These are phyloP conservation scores for Zosterops pallidus DNA, from an alignment of 2,113 vertebrate species.

Conservation along the genomic window DNA sequence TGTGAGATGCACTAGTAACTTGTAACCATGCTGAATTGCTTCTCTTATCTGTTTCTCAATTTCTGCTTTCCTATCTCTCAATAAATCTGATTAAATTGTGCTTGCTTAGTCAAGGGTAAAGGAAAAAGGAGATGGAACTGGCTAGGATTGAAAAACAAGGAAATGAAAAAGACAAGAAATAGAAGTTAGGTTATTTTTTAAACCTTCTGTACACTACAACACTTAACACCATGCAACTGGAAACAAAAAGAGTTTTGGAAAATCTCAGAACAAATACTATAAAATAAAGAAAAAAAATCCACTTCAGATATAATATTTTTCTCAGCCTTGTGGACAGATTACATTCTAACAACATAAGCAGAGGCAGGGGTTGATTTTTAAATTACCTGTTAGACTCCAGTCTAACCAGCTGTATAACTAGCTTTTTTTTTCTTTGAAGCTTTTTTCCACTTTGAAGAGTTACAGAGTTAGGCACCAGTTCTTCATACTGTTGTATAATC, in stretches of 20 bases:
- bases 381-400: background rate
- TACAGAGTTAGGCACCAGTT: background rate
- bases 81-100: conserved; percentile 58
- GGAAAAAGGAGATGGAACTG: conserved; percentile 28
- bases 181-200: background rate
- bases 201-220: background rate
- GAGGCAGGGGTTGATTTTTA: background rate
- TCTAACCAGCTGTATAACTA: background rate
- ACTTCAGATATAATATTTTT: background rate
- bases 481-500: background rate
- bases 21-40: conserved; percentile 2
- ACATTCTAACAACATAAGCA: background rate
- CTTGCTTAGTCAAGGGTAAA: conserved; percentile 55
- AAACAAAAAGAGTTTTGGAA: background rate
- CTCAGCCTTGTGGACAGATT: background rate
- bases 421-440: background rate
- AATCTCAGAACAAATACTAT: conserved; percentile 1
- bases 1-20: background rate
- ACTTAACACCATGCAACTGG: background rate
- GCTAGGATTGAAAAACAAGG: background rate
- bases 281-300: background rate
- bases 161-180: conserved; percentile 34
- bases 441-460: background rate
- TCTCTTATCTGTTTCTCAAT: conserved; percentile 11
- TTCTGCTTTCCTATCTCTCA: conserved; percentile 36